Evolutionary conservation across 2,888 invertebrate genomes (phyloP).

Genomic region (Sarcophaga rosellei): DNA sequence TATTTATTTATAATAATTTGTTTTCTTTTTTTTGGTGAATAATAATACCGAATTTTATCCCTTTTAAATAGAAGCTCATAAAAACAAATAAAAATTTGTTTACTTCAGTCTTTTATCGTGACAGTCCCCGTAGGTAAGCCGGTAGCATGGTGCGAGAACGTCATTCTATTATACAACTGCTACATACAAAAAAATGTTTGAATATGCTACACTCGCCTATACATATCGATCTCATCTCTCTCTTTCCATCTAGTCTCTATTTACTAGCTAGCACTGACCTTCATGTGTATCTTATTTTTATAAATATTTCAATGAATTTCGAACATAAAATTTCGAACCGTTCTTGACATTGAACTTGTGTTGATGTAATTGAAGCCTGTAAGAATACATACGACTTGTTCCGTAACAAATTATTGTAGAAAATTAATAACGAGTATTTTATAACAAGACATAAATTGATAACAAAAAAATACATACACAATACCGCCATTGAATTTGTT

Average conservation of each 20-base stretch:
- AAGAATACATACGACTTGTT: neutral
- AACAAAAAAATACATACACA: no score
- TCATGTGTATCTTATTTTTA: constrained; percentile 17
- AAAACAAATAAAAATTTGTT: constrained; percentile 14
- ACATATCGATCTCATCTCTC: neutral
- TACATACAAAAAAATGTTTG: neutral
- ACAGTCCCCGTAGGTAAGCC: neutral
- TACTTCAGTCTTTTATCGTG: neutral
- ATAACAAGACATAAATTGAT: no score
- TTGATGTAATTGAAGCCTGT: neutral
- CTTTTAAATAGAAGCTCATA: constrained; percentile 7
- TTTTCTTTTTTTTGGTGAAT: no score
- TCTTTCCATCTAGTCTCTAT: no score
- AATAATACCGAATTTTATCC: no score
- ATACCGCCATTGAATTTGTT: no score
- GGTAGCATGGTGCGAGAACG: neutral
- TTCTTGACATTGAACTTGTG: neutral
- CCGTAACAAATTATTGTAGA: no score
- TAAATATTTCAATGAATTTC: constrained; percentile 1
- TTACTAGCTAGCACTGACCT: constrained; percentile 3
- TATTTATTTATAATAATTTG: no score
- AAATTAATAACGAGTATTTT: no score
- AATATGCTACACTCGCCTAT: neutral
- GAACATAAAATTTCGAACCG: neutral
- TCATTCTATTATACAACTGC: neutral